Conservation (phyloP, 2,797 vertebrate genomes). For the Galagoides demidoff region DNA sequence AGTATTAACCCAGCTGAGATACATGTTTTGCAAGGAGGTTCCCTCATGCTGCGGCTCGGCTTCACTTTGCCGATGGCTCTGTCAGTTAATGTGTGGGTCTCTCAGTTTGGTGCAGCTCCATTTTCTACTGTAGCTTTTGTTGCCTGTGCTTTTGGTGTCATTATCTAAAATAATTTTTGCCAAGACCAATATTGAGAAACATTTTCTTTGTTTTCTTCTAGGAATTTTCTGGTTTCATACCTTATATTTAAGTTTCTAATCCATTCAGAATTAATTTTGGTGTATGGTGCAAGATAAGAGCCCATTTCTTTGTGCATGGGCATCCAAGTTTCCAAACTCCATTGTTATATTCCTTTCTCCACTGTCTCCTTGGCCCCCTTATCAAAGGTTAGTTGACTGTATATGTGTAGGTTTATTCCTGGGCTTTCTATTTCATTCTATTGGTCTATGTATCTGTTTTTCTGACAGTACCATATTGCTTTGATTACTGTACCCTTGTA, state of each 20-base stretch:
- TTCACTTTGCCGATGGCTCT: too few species aligned
- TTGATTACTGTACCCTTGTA: background rate
- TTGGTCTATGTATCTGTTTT: background rate
- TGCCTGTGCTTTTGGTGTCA: background rate
- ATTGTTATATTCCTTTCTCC: background rate
- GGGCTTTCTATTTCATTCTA: background rate
- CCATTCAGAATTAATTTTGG: background rate
- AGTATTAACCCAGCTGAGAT: background rate
- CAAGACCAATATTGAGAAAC: too few species aligned
- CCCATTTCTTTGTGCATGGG: background rate
- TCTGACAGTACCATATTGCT: background rate
- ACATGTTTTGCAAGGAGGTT: background rate
- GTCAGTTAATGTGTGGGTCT: background rate
- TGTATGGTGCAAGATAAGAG: background rate
- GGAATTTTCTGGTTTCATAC: background rate
- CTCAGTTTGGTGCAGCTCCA: background rate
- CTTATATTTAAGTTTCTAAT: background rate
- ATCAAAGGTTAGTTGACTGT: background rate
- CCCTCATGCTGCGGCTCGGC: too few species aligned
- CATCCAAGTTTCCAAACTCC: background rate
- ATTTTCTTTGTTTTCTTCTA: background rate
- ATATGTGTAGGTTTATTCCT: background rate
- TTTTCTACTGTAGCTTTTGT: background rate
- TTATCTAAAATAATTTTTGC: background rate
- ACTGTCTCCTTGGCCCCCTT: background rate